phyloP scores from a whole-genome alignment of 2,888 invertebrate species.

The Hyppa rectilinea region DNA sequence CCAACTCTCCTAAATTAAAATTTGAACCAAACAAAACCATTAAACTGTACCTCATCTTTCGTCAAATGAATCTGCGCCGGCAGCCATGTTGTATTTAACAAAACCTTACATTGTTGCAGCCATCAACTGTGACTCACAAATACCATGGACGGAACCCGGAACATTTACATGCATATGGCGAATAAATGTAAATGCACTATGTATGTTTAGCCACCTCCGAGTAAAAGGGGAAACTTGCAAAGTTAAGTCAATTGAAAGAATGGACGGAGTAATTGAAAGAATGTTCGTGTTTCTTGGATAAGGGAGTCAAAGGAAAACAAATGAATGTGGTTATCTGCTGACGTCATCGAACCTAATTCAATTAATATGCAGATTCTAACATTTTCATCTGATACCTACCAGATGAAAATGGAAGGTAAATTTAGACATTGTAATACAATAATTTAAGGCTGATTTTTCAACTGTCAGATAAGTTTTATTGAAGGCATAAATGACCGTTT shows the following conservation, averaged over 20 bases:
- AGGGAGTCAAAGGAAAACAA: neutral
- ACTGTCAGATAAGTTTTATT: no score
- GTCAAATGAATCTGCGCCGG: slow-evolving; percentile 24
- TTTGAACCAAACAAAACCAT: slow-evolving; percentile 29
- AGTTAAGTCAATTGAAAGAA: slow-evolving; percentile 49
- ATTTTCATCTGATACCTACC: no score
- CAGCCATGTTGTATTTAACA: slow-evolving; percentile 38
- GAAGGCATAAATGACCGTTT: no score
- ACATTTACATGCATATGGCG: slow-evolving; percentile 62
- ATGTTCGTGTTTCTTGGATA: slow-evolving; percentile 4
- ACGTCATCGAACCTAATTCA: neutral
- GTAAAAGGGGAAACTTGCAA: slow-evolving; percentile 33
- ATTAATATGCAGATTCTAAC: neutral
- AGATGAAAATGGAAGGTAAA: neutral
- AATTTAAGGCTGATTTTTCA: no score
- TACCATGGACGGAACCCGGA: slow-evolving; percentile 42
- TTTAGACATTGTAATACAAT: neutral
- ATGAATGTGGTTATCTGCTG: neutral
- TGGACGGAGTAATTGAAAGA: slow-evolving; percentile 40
- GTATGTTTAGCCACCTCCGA: slow-evolving; percentile 59
- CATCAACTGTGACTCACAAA: slow-evolving; percentile 53
- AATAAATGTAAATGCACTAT: slow-evolving; percentile 63
- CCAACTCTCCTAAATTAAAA: slow-evolving; percentile 30
- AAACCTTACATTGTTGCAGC: slow-evolving; percentile 53
- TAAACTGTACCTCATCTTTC: slow-evolving; percentile 7